A percentile compares a stretch with the other conserved stretches of the same genome.
Evolutionary conservation across 2,888 invertebrate species (phyloP).

Genomic region (Rotaria socialis): DNA sequence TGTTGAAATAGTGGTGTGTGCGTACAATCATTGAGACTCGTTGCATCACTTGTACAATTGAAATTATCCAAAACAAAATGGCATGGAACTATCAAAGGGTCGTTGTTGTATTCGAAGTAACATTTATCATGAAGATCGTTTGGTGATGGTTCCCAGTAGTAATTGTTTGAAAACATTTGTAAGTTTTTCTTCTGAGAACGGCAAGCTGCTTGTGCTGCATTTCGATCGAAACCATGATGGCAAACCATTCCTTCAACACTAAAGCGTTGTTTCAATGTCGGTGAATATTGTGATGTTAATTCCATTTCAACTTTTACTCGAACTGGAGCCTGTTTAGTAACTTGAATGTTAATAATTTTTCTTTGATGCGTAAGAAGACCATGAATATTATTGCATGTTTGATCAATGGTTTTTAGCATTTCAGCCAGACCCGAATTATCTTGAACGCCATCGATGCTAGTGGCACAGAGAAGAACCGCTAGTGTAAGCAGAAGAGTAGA

Average conservation of each 20-base stretch:
- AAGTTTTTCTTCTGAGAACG: background rate
- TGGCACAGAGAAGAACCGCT: too few species aligned
- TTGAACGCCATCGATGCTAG: too few species aligned
- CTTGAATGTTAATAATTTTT: too few species aligned
- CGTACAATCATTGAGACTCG: background rate
- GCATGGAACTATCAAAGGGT: background rate
- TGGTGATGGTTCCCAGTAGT: background rate
- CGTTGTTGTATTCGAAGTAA: background rate
- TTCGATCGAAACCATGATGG: background rate
- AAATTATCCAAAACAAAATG: background rate
- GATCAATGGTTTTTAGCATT: too few species aligned
- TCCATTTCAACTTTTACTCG: too few species aligned
- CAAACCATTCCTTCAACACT: background rate
- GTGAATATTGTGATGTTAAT: too few species aligned
- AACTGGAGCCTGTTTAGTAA: too few species aligned
- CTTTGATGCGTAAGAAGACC: too few species aligned
- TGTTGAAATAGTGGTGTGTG: background rate
- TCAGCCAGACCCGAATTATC: too few species aligned
- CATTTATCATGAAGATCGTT: background rate
- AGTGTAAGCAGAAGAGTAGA: too few species aligned
- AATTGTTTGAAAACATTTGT: background rate
- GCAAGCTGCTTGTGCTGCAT: background rate
- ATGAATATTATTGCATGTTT: too few species aligned
- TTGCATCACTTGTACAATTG: background rate
- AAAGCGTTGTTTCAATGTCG: too few species aligned